Evolutionary conservation across 2,888 invertebrate genomes (phyloP), one percentile per base, ranked within the genome.

Genomic region (Protula sp.): DNA sequence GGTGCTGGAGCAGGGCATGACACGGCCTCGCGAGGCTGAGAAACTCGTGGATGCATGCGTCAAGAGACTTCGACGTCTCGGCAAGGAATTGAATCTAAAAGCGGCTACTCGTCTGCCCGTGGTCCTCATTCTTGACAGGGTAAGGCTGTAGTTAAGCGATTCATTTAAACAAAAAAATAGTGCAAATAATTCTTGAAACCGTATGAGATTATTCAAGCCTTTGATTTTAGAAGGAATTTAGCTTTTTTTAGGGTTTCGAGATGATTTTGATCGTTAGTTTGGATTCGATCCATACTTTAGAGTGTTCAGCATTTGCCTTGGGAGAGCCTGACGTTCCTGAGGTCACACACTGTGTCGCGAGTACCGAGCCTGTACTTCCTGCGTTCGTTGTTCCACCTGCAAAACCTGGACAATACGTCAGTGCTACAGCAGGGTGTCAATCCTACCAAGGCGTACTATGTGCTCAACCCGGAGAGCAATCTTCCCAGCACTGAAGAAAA

Each of bases 291-390:
- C n/a, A n/a, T n/a, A n/a, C n/a, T 54, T 45, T 51, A 90, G 89
- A 83, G 84, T 69, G 78, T 91, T 19, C 90, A 91, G 81, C 84
- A 85, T 58, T 85, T 92, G 60, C 90, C 92, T 0, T 91, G 91
- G 87, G 92, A 92, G 81, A 86, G 86, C 64, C 81, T 91, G 59
- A 85, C 87, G 0, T 81, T 87, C 19, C 72, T 91, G 14, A 81
- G 82, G 61, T 80, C 84, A n/a, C 87, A 89, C 53, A 87, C 89
- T 0, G 87, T 89, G 0, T 86, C 87, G 0, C 83, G 92, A 59
- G 85, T 91, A 76, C 89, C 90, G 45, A 91, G 89, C 26, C 63
- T 84, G 22, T 74, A 79, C 57, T 73, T 81, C 62, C 71, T 84
- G 45, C 62, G 5, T 28, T 22, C 5, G 26, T 24, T 47, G 48